Base-by-base conservation (phyloP, 1,140 invertebrate species). In the Trichoplusia ni region DNA sequence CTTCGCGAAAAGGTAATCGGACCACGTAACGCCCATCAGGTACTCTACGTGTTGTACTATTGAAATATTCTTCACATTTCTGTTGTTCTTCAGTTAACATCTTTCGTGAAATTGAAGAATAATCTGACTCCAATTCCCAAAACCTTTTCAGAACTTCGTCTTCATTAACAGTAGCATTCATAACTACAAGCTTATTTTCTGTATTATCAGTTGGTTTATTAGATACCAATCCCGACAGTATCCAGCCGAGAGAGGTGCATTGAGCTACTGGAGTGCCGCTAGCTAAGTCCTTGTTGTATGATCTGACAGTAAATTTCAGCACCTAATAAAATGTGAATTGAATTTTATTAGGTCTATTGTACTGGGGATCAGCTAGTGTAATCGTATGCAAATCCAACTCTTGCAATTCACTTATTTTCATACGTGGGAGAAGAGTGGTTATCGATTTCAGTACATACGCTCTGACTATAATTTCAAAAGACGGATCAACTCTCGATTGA, bases 301-400 rank as follows among this genome's bases (percentile, higher is more conserved):
- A 19, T 70, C 38, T 47, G 44, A 4, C 56, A 11, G 51, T 70
- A 70, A 7, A 70, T 49, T 1, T 70, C 63, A 0, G 67, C 62
- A 35, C 67, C 67, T 29, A 70, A 44, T 38, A 69, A 64, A 11
- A 69, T 38, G n/a, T 69, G 54, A 19, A 65, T n/a, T n/a, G n/a
- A n/a, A n/a, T n/a, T 70, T 54, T 65, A 27, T 46, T 64, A 11
- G 60, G 61, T 8, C 19, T 16, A 27, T 46, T 8, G 14, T 18
- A 64, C 11, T 51, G 13, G 7, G 67, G 67, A 23, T 71, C 65
- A 11, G 64, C 64, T 18, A 71, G 56, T 7, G 54, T 9, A 9
- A 42, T 7, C 27, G 42, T 13, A 19, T 9, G n/a, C 11, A 68
- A 40, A 11, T 31, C 27, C 3, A 19, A 7, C 40, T 58, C 58